Percentiles rank a stretch among this genome's conserved stretches.
phyloP scores from a whole-genome alignment of 1,140 invertebrate genomes.

The Delia radicum region DNA sequence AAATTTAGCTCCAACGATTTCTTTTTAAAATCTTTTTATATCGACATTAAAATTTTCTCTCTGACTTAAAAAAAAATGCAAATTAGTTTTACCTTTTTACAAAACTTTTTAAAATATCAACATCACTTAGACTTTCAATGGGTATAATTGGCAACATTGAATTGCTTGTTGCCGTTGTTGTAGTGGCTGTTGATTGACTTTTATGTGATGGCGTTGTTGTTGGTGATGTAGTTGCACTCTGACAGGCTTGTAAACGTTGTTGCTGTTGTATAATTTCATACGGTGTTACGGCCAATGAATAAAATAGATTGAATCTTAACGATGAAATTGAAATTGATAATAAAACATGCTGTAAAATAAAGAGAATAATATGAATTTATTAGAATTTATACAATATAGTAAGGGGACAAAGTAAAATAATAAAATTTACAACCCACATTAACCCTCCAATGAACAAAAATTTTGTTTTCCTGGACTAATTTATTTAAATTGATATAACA shows the following conservation, averaged over 20 bases:
- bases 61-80: background rate
- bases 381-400: no score
- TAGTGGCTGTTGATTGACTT: slow-evolving; percentile 21
- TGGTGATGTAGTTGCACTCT: slow-evolving; percentile 27
- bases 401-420: no score
- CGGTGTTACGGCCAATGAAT: slow-evolving; percentile 62
- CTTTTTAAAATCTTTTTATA: no score
- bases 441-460: slow-evolving; percentile 10
- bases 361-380: no score
- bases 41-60: background rate
- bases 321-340: slow-evolving; percentile 38
- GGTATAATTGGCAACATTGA: slow-evolving; percentile 62
- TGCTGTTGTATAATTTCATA: slow-evolving; percentile 66
- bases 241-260: slow-evolving; percentile 54
- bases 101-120: slow-evolving; percentile 65
- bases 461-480: no score
- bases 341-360: slow-evolving; percentile 27
- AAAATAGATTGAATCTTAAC: slow-evolving; percentile 57
- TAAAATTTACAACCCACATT: no score
- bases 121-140: slow-evolving; percentile 68
- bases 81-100: slow-evolving; percentile 59
- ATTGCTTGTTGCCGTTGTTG: slow-evolving; percentile 28
- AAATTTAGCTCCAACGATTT: no score
- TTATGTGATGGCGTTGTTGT: slow-evolving; percentile 17
- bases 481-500: no score